Evolutionary conservation across 2,888 invertebrate genomes (phyloP).

Genomic region (Priocnemis perturbator): DNA sequence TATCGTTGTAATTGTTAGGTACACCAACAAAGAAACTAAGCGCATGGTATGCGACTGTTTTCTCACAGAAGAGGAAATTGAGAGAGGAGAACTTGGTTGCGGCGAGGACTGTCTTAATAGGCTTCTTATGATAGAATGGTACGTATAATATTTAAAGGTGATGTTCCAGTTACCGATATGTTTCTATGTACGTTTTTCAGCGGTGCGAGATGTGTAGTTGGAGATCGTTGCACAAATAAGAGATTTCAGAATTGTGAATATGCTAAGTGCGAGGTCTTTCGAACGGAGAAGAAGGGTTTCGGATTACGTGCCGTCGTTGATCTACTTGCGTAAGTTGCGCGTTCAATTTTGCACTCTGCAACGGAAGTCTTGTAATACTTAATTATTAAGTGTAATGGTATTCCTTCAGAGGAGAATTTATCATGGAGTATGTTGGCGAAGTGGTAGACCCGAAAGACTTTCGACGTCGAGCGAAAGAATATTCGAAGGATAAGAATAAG

Average conservation of each 20-base stretch:
- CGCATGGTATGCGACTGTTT: constrained; percentile 98
- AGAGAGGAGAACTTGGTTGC: constrained; percentile 90
- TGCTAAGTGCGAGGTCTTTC: constrained; percentile 90
- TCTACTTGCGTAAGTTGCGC: constrained; percentile 81
- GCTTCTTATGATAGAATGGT: constrained; percentile 99
- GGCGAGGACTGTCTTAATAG: constrained; percentile 98
- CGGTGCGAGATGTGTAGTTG: constrained; percentile 92
- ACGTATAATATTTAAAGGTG: constrained; percentile 54
- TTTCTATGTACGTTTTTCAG: constrained; percentile 75
- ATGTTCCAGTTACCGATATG: neutral
- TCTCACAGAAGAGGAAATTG: constrained; percentile 91
- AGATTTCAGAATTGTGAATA: constrained; percentile 93
- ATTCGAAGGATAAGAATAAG: constrained; percentile 91
- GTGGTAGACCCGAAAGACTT: constrained; percentile 94
- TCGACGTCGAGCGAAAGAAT: constrained; percentile 89
- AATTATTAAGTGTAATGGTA: constrained; percentile 23
- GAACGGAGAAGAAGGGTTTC: constrained; percentile 96
- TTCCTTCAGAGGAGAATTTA: constrained; percentile 88
- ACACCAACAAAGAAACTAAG: constrained; percentile 92
- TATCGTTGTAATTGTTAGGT: constrained; percentile 63
- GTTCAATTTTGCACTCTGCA: neutral
- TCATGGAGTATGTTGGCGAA: constrained; percentile 99
- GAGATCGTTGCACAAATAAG: constrained; percentile 94
- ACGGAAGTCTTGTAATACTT: neutral
- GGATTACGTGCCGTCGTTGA: constrained; percentile 89